These are phyloP conservation scores for Leptogaster cylindrica DNA, from an alignment of 2,888 invertebrate genomes.

Conservation along the genomic window DNA sequence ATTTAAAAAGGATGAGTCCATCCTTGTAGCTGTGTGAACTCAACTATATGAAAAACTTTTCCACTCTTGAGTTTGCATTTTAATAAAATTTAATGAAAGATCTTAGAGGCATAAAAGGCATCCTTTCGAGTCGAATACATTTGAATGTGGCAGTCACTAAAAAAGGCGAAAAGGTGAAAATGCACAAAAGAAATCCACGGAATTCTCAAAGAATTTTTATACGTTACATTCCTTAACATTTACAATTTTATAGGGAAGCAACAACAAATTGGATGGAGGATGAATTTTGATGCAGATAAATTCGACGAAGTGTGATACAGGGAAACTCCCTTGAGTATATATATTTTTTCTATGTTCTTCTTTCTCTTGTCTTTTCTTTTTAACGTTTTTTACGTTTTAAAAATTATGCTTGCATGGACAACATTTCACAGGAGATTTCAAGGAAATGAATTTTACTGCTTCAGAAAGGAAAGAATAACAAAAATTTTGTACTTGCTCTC, in stretches of 20 bases:
- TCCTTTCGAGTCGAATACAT: constrained; percentile 31
- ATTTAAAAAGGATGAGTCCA: too few relatives aligned
- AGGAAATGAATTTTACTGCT: constrained; percentile 31
- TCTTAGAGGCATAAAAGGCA: constrained; percentile 22
- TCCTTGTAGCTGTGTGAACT: too few relatives aligned
- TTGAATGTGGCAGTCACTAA: constrained; percentile 26
- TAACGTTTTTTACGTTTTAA: constrained; percentile 32
- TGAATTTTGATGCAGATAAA: constrained; percentile 8
- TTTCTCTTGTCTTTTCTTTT: too few relatives aligned
- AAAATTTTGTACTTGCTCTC: not conserved
- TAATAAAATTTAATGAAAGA: constrained; percentile 37
- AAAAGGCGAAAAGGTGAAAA: constrained; percentile 35
- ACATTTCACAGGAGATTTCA: constrained; percentile 32
- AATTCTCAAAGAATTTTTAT: constrained; percentile 32
- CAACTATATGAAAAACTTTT: too few relatives aligned
- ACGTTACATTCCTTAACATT: constrained; percentile 25
- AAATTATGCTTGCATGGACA: constrained; percentile 35
- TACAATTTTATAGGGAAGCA: constrained; percentile 20
- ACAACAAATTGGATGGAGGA: constrained; percentile 27
- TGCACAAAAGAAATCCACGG: constrained; percentile 36
- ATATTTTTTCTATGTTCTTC: too few relatives aligned
- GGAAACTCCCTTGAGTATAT: constrained; percentile 29
- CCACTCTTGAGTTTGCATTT: constrained; percentile 28
- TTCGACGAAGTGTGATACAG: constrained; percentile 32
- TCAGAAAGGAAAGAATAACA: not conserved